phyloP scores from a whole-genome alignment of 1,140 invertebrate genomes.

The Bilobella aurantiaca region DNA sequence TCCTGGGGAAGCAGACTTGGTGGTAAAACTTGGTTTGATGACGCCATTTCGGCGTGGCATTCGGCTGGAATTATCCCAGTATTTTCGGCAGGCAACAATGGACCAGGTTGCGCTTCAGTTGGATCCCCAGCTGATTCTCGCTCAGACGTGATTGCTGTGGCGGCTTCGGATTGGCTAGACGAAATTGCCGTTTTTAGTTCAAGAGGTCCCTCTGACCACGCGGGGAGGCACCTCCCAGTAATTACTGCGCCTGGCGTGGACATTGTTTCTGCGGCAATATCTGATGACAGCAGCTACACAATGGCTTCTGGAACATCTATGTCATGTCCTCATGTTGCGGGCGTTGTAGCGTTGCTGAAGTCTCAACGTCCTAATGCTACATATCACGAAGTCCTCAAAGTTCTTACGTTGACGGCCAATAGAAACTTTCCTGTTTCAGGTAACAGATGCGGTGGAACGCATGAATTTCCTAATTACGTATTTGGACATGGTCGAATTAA shows the following conservation, averaged over 20 bases:
- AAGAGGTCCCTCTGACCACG: neutral
- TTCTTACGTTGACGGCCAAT: too few relatives aligned
- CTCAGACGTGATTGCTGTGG: neutral
- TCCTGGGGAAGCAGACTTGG: conserved; percentile 1
- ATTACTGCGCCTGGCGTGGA: conserved; percentile 13
- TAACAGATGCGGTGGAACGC: too few relatives aligned
- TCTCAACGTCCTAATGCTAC: too few relatives aligned
- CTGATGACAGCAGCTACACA: neutral
- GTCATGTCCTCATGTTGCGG: conserved; percentile 20
- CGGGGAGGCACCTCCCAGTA: conserved; percentile 9
- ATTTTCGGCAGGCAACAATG: conserved; percentile 9
- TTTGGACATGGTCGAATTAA: too few relatives aligned
- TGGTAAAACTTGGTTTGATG: neutral
- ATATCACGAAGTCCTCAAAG: too few relatives aligned
- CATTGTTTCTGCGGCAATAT: neutral
- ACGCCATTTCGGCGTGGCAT: neutral
- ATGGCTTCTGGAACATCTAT: conserved; percentile 14
- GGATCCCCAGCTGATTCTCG: neutral
- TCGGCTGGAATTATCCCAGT: conserved; percentile 6
- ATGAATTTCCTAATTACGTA: too few relatives aligned
- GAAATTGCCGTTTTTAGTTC: neutral
- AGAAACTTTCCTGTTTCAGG: too few relatives aligned
- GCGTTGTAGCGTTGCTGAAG: neutral
- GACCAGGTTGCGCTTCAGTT: neutral
- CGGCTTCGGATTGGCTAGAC: neutral